Base-by-base conservation (phyloP, 2,113 vertebrate species). In the Mobula birostris region DNA sequence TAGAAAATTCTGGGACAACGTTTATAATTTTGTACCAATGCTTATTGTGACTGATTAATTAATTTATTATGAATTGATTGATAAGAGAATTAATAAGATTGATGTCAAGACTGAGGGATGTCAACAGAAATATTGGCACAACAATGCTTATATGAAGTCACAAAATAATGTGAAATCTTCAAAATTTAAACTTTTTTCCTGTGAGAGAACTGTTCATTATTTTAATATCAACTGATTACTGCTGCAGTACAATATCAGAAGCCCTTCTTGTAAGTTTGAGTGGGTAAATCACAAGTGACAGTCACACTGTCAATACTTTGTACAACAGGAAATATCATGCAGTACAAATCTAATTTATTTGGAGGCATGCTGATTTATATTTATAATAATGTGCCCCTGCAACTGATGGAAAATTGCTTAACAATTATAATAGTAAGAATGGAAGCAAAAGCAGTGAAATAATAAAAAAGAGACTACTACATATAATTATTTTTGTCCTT, bases 261-360 rank as follows among this genome's bases (percentile, higher is more conserved):
- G 1, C 29, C 32, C 5, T 87, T 14, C 24, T 66, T 90, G 85
- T 90, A 90, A 15, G 85, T 90, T 61, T 90, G 27, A 66, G 61
- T 90, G 61, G 58, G 85, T 68, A 90, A 90, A 90, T 66, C n/a
- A 68, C 36, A 32, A 66, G 61, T 90, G 85, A 66, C 85, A 66
- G n/a, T 66, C 85, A 90, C 85, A 90, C 85, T 90, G 85, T 66
- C 15, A 66, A 66, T 90, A 14, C 61, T 66, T 66, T 66, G 61
- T 68, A 32, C 29, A 90, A 90, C 61, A 90, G 58, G 27, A 66
- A 29, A 90, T n/a, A 66, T n/a, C 85, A 63, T 90, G 85, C 85
- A 90, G 61, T 32, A 90, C 29, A 32, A 68, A 90, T 7, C 27
- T 68, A 66, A 68, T 66, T 90, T 90, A 90, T 68, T n/a, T 90